Conservation (phyloP, 2,888 invertebrate genomes). For the Amphipoea lucens region DNA sequence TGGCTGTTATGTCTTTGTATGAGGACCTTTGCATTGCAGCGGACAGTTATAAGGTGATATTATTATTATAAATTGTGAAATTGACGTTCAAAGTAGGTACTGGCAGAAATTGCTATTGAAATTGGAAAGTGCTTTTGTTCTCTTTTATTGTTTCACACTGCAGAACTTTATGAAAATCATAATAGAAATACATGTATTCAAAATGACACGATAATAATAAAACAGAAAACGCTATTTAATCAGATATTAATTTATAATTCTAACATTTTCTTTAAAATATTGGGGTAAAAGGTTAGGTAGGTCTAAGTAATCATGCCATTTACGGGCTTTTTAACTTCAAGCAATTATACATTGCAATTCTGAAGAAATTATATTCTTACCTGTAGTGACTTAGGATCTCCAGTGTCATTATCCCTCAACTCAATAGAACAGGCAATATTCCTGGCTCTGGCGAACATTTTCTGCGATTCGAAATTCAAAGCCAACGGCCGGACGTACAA, state of each 20-base stretch:
- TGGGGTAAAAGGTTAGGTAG: constrained; percentile 9
- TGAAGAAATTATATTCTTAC: constrained; percentile 84
- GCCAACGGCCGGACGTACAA: constrained; percentile 97
- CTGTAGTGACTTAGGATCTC: constrained; percentile 91
- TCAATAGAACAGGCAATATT: constrained; percentile 98
- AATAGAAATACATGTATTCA: neutral
- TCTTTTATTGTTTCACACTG: neutral
- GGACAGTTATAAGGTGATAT: neutral
- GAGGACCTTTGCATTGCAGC: neutral
- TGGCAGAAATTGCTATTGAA: neutral
- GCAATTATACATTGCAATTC: neutral
- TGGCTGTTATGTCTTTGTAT: neutral
- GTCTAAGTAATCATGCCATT: no score
- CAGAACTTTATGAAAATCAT: neutral
- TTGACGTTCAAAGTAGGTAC: neutral
- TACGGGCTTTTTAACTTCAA: neutral
- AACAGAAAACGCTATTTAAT: no score
- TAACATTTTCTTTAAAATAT: neutral
- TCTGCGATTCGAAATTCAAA: constrained; percentile 97
- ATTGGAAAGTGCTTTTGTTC: neutral
- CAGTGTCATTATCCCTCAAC: constrained; percentile 94
- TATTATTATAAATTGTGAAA: neutral
- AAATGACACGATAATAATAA: neutral
- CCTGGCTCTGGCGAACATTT: constrained; percentile 96
- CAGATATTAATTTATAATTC: neutral